These are phyloP conservation scores for Pharmacophagus antenor DNA, from an alignment of 2,888 invertebrate genomes.

Conservation along the genomic window DNA sequence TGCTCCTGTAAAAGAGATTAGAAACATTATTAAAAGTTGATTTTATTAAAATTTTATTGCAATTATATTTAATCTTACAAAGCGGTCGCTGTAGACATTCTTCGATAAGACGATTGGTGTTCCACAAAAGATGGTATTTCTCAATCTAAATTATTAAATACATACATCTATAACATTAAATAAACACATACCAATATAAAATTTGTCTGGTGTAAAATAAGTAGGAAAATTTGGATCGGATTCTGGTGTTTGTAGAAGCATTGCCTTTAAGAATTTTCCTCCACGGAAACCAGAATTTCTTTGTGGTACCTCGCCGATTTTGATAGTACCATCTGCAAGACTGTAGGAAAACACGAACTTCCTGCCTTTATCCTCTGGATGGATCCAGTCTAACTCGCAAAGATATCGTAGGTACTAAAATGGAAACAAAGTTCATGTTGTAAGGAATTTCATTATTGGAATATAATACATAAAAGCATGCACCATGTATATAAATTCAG, in stretches of 20 bases:
- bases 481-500: too few relatives aligned
- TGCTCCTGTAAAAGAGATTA: conserved; percentile 64
- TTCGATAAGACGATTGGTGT: too few relatives aligned
- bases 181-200: conserved; percentile 84
- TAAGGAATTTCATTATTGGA: background rate
- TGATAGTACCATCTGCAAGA: conserved; percentile 87
- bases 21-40: conserved; percentile 1
- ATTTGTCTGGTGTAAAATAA: conserved; percentile 89
- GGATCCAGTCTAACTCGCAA: conserved; percentile 87
- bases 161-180: too few relatives aligned
- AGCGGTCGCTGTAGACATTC: too few relatives aligned
- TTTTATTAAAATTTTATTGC: too few relatives aligned
- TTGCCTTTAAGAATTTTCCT: conserved; percentile 87
- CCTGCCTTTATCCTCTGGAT: conserved; percentile 88
- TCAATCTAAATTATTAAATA: too few relatives aligned
- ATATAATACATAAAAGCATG: background rate
- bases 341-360: conserved; percentile 88
- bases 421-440: background rate
- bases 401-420: conserved; percentile 84
- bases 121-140: background rate
- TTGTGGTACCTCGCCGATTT: conserved; percentile 86
- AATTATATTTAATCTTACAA: too few relatives aligned
- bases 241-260: conserved; percentile 85
- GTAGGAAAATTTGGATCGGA: conserved; percentile 85
- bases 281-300: conserved; percentile 88